These are phyloP conservation scores for Dexiosoma caninum DNA, from an alignment of 2,888 invertebrate species.

Conservation along the genomic window DNA sequence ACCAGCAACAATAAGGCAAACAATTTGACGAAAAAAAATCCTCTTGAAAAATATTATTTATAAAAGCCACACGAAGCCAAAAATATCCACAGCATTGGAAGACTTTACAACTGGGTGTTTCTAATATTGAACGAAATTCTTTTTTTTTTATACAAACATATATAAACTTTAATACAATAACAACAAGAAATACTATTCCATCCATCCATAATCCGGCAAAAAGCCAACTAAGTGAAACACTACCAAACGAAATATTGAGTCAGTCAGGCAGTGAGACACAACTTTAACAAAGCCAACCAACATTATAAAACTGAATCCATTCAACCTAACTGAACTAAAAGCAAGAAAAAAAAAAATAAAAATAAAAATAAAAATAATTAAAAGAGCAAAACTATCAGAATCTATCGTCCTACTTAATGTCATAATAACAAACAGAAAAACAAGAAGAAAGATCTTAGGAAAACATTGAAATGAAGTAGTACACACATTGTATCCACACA, in stretches of 20 bases:
- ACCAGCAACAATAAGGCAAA: slow-evolving; percentile 6
- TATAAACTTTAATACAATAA: slow-evolving; percentile 29
- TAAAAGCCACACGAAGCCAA: slow-evolving; percentile 41
- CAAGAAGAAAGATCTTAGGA: not conserved
- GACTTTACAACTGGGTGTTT: slow-evolving; percentile 49
- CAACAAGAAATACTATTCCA: slow-evolving; percentile 32
- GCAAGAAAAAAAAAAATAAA: not conserved
- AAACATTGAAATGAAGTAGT: slow-evolving; percentile 32
- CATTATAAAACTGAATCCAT: slow-evolving; percentile 8
- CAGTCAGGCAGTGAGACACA: slow-evolving; percentile 48
- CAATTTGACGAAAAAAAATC: slow-evolving; percentile 28
- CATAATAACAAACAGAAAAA: slow-evolving; percentile 12
- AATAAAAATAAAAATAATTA: no score
- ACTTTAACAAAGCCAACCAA: slow-evolving; percentile 18
- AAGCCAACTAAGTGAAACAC: slow-evolving; percentile 50
- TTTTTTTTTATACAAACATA: not conserved
- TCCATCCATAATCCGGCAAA: slow-evolving; percentile 57
- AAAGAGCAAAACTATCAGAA: slow-evolving; percentile 37
- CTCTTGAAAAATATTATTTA: slow-evolving; percentile 25
- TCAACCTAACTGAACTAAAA: slow-evolving; percentile 21
- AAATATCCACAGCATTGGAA: slow-evolving; percentile 41
- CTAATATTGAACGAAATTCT: slow-evolving; percentile 32
- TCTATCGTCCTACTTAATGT: slow-evolving; percentile 56
- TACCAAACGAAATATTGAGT: slow-evolving; percentile 21
- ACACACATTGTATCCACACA: slow-evolving; percentile 3